Conservation (phyloP, 1,140 invertebrate genomes). For the Drosophila navojoa region DNA sequence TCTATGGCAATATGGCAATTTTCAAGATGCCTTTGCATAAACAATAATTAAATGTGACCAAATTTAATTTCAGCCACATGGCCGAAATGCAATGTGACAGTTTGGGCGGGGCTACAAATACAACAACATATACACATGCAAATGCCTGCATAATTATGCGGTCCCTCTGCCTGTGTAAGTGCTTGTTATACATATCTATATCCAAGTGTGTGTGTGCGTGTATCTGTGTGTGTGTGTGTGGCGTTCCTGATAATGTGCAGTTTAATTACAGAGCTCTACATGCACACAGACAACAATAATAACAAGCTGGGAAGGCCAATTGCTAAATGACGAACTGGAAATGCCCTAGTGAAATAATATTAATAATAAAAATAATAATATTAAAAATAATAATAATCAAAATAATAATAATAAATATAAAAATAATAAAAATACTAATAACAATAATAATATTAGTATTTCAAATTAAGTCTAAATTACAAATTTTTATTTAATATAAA, state of each 20-base stretch:
- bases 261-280: slow-evolving; percentile 74
- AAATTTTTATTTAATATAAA: too few species aligned
- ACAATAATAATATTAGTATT: too few species aligned
- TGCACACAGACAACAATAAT: slow-evolving; percentile 70
- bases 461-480: too few species aligned
- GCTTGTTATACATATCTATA: slow-evolving; percentile 14
- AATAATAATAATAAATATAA: too few species aligned
- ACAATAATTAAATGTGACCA: slow-evolving; percentile 82
- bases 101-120: slow-evolving; percentile 35
- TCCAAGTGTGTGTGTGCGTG: slow-evolving; percentile 5
- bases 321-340: slow-evolving; percentile 5
- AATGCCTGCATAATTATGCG: slow-evolving; percentile 75
- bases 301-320: slow-evolving; percentile 14
- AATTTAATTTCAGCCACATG: slow-evolving; percentile 73
- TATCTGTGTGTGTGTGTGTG: slow-evolving; percentile 25
- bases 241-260: slow-evolving; percentile 68
- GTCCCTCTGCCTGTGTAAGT: slow-evolving; percentile 24
- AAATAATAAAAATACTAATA: too few species aligned
- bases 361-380: too few species aligned
- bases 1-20: slow-evolving; percentile 45
- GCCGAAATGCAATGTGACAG: slow-evolving; percentile 68
- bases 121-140: slow-evolving; percentile 14
- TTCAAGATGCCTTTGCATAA: slow-evolving; percentile 52
- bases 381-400: too few species aligned
- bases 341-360: slow-evolving; percentile 32